Evolutionary conservation across 2,113 vertebrate genomes (phyloP).

Genomic region (Istiophorus platypterus): DNA sequence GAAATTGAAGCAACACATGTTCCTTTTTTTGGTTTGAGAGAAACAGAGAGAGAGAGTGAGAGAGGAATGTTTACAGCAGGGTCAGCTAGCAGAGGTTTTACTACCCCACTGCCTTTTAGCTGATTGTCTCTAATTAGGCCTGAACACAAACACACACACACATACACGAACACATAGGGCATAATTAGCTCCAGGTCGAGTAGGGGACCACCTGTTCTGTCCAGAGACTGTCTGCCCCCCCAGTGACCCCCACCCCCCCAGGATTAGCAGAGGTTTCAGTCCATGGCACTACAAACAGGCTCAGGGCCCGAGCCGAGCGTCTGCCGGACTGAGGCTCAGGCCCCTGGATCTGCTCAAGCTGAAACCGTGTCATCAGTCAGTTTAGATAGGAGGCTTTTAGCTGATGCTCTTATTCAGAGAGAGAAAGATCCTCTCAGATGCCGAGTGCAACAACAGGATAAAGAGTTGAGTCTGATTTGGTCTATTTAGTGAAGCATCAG

Average conservation of each 20-base stretch:
- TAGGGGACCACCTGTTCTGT: conserved; percentile 58
- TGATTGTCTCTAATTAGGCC: conserved; percentile 50
- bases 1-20: background rate
- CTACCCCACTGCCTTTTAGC: conserved; percentile 16
- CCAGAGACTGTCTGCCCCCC: background rate
- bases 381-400: conserved; percentile 40
- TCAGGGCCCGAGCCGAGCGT: conserved; percentile 9
- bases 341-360: conserved; percentile 15
- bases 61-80: conserved; percentile 13
- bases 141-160: background rate
- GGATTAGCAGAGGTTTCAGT: conserved; percentile 62
- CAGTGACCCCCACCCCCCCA: no score
- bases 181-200: conserved; percentile 46
- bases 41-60: background rate
- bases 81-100: background rate
- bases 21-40: background rate
- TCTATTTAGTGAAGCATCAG: conserved; percentile 1
- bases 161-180: conserved; percentile 6
- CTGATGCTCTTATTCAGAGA: conserved; percentile 20
- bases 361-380: conserved; percentile 37
- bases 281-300: conserved; percentile 28
- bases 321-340: conserved; percentile 22
- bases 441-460: conserved; percentile 14
- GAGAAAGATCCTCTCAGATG: conserved; percentile 13
- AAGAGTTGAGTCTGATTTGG: conserved; percentile 16